Percentiles rank a stretch among this genome's conserved stretches.
Evolutionary conservation across 2,113 vertebrate genomes (phyloP).

Genomic region (Choloepus hoffmanni): DNA sequence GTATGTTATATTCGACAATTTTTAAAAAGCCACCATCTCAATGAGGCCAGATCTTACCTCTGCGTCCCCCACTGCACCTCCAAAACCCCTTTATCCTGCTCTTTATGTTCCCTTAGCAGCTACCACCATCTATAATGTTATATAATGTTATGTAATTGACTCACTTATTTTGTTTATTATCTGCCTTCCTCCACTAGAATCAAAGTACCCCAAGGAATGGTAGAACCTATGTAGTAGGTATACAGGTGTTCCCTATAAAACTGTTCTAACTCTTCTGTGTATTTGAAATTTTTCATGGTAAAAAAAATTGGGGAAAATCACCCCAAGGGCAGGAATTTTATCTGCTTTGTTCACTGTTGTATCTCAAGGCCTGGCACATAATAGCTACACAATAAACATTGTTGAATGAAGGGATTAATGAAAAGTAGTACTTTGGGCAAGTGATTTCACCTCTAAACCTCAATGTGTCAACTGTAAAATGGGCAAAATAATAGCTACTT

Average conservation of each 20-base stretch:
- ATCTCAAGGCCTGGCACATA: not conserved
- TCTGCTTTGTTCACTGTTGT: not conserved
- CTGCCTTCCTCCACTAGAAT: slow-evolving; percentile 1
- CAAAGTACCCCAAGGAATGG: not conserved
- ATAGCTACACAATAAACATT: not conserved
- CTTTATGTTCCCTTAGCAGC: not conserved
- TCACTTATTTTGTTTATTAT: not conserved
- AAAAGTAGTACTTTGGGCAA: not conserved
- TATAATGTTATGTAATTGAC: too few species aligned
- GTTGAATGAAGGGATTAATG: not conserved
- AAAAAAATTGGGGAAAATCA: not conserved
- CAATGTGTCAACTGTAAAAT: not conserved
- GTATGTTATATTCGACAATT: too few species aligned
- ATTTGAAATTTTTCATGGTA: not conserved
- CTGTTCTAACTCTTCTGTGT: not conserved
- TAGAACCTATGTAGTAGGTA: not conserved
- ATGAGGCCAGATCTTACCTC: not conserved
- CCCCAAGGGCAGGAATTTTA: not conserved
- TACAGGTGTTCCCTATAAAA: not conserved
- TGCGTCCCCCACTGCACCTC: too few species aligned
- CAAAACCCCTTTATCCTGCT: not conserved
- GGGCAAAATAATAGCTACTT: not conserved
- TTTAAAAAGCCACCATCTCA: not conserved
- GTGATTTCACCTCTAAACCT: not conserved
- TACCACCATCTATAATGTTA: not conserved